Conservation (phyloP, 1,140 invertebrate species). For the Temnothorax nylanderi region DNA sequence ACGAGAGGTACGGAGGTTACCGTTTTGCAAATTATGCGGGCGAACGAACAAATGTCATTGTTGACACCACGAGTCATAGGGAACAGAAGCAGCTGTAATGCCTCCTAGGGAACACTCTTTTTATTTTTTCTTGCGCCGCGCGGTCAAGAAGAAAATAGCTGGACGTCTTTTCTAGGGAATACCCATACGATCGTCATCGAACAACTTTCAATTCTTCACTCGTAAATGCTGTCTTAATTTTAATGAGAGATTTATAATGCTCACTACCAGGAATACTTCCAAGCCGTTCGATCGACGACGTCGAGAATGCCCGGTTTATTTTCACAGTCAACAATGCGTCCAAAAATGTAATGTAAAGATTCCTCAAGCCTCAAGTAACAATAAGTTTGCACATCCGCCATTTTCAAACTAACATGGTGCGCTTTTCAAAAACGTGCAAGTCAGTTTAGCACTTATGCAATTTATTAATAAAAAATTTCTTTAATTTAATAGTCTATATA, state of each 20-base stretch:
- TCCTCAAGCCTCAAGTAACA: neutral
- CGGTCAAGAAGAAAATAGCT: neutral
- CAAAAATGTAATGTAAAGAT: neutral
- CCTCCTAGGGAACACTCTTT: neutral
- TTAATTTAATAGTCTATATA: too few relatives aligned
- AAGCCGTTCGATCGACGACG: neutral
- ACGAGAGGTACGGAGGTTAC: neutral
- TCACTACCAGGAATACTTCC: neutral
- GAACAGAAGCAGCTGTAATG: neutral
- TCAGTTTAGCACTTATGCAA: too few relatives aligned
- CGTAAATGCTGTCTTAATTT: neutral
- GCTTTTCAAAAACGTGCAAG: too few relatives aligned
- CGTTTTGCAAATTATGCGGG: neutral
- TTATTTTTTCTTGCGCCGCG: neutral
- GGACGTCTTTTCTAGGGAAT: neutral
- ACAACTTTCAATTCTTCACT: neutral
- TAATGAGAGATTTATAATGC: neutral
- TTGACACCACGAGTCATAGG: neutral
- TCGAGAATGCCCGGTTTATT: neutral
- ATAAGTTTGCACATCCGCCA: too few relatives aligned
- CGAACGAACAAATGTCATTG: neutral
- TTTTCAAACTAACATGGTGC: too few relatives aligned
- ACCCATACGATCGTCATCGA: too few relatives aligned
- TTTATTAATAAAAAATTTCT: too few relatives aligned
- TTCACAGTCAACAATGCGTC: neutral